Percentiles rank a stretch among this genome's conserved stretches.
phyloP scores from a whole-genome alignment of 2,888 invertebrate species.

The Ganaspis brasiliensis region DNA sequence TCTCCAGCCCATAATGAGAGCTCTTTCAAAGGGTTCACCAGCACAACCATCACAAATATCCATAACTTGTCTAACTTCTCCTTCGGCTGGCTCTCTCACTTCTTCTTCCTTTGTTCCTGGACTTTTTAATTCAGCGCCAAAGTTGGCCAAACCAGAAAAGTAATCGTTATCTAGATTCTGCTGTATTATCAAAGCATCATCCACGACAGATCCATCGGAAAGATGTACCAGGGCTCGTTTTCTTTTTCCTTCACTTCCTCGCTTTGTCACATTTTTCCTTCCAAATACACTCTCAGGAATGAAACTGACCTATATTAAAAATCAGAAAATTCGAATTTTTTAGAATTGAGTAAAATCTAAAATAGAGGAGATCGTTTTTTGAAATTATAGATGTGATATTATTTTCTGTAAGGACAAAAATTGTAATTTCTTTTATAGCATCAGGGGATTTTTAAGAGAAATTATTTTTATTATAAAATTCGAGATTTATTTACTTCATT shows the following conservation, averaged over 20 bases:
- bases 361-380: too few species aligned
- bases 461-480: too few species aligned
- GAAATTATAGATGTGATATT: too few species aligned
- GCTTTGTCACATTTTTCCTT: constrained; percentile 55
- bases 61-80: constrained; percentile 91
- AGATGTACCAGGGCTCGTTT: constrained; percentile 85
- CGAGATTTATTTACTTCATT: too few species aligned
- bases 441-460: too few species aligned
- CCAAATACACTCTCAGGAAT: constrained; percentile 8
- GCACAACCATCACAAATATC: constrained; percentile 89
- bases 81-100: constrained; percentile 89
- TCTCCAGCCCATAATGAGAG: constrained; percentile 90
- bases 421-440: too few species aligned
- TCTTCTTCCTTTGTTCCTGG: constrained; percentile 84
- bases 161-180: constrained; percentile 82
- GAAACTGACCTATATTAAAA: neutral
- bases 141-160: constrained; percentile 86
- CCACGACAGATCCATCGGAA: constrained; percentile 86
- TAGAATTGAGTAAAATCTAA: too few species aligned
- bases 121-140: constrained; percentile 82
- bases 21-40: constrained; percentile 90
- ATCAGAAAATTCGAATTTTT: neutral
- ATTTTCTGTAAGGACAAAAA: too few species aligned
- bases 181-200: constrained; percentile 82
- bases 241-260: constrained; percentile 78